Base-by-base conservation (phyloP, 2,797 vertebrate species). In the Oceanodroma leucorhoa region DNA sequence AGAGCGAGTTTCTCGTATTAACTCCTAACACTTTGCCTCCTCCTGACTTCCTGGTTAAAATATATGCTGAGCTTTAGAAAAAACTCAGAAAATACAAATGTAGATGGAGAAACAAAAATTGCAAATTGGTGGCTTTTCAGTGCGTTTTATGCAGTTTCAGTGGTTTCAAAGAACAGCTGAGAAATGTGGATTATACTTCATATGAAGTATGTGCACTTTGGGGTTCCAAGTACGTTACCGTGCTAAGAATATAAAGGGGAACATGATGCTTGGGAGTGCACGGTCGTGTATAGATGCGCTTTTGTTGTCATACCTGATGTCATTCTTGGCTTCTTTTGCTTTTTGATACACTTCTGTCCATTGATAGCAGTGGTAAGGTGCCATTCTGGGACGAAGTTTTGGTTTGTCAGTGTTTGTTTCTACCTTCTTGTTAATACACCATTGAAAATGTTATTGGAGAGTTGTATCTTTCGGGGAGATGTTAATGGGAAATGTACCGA, bases 201-300 rank as follows among this genome's bases (percentile, higher is more conserved):
- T 36, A 38, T 0, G 12, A 43, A 80, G 24, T 32, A 2, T 18
- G 12, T 58, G 55, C 11, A 5, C n/a, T 55, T 81, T 0, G 1
- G 70, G 51, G 43, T 76, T 77, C 30, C 5, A 34, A 23, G 10
- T 20, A 5, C 0, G 0, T 67, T 62, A 22, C 45, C 0, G 0
- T 60, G 29, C 61, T 50, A 21, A 80, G 65, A 27, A 13, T 70
- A 7, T 36, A 18, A 58, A 72, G 13, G 23, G 34, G 24, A 67
- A 14, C 2, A 0, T 18, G 58, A 18, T 69, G 14, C 29, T 71
- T 40, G 32, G 23, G 60, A 36, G 23, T 1, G 0, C 18, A 1
- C 5, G 7, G 19, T 40, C 45, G 11, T 12, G 20, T 30, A 4
- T 29, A 38, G 50, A 19, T 70, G 29, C 4, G 5, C 22, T 57